Evolutionary conservation across 2,113 vertebrate species (phyloP).

Genomic region (Cacatua alba): DNA sequence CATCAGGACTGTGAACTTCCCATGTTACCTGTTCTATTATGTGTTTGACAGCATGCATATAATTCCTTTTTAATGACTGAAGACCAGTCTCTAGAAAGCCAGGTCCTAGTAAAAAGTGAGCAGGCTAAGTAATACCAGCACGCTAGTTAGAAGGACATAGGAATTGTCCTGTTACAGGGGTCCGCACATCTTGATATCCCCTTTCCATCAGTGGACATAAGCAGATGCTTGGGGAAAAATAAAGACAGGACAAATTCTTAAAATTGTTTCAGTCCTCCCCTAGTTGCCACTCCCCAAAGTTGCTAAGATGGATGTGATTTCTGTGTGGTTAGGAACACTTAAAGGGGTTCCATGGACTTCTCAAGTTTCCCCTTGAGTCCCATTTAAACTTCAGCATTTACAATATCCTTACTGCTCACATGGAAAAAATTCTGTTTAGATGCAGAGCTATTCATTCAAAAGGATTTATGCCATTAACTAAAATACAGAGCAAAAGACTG

Average conservation of each 20-base stretch:
- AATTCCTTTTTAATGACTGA: background rate
- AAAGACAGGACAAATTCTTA: background rate
- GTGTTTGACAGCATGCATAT: background rate
- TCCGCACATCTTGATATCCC: background rate
- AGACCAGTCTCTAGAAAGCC: background rate
- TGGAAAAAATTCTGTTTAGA: background rate
- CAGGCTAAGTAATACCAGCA: background rate
- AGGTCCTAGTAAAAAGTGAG: background rate
- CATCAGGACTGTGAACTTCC: background rate
- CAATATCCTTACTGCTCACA: background rate
- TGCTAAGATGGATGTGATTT: background rate
- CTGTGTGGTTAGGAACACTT: background rate
- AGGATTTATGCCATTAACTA: background rate
- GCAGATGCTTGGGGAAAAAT: background rate
- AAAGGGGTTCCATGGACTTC: background rate
- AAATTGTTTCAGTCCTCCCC: background rate
- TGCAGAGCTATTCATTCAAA: background rate
- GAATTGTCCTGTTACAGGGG: background rate
- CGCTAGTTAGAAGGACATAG: background rate
- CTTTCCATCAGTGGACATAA: background rate
- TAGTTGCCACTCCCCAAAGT: background rate
- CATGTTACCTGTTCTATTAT: rapidly evolving
- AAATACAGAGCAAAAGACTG: background rate
- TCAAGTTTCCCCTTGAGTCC: background rate
- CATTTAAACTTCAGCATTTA: background rate